Evolutionary conservation across 2,113 vertebrate species (phyloP).

Genomic region (Lutjanus erythropterus): DNA sequence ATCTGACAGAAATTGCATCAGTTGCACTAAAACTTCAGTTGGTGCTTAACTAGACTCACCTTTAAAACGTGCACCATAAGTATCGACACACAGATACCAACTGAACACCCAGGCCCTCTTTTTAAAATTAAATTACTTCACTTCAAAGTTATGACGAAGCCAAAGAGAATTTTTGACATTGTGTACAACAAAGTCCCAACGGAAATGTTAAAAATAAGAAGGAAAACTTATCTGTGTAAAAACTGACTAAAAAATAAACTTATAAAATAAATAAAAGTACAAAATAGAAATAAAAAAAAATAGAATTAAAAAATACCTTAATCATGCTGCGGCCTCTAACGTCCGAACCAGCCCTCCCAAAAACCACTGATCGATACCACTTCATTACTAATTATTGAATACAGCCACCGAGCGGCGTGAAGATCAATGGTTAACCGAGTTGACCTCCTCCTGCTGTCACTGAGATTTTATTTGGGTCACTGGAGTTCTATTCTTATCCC

Average conservation of each 20-base stretch:
- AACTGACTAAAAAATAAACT: neutral
- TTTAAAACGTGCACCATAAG: neutral
- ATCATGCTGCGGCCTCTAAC: neutral
- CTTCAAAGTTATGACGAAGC: too few species aligned
- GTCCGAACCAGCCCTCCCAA: neutral
- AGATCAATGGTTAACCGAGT: conserved; percentile 24
- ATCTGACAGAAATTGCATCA: neutral
- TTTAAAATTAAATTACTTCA: too few species aligned
- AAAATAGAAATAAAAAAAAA: neutral
- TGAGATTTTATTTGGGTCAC: conserved; percentile 50
- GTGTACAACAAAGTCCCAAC: too few species aligned
- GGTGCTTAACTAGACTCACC: neutral
- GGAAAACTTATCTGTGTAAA: neutral
- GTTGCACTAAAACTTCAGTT: neutral
- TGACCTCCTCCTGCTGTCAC: neutral
- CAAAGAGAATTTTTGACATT: too few species aligned
- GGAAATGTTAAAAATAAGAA: too few species aligned
- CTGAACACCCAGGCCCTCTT: too few species aligned
- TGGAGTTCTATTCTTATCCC: conserved; percentile 41
- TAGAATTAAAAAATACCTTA: neutral
- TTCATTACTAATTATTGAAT: conserved; percentile 33
- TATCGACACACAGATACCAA: too few species aligned
- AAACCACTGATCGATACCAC: conserved; percentile 18
- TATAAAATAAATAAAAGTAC: neutral
- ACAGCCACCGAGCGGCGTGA: neutral